Conservation (phyloP, 2,113 vertebrate genomes). For the Salvelinus fontinalis region DNA sequence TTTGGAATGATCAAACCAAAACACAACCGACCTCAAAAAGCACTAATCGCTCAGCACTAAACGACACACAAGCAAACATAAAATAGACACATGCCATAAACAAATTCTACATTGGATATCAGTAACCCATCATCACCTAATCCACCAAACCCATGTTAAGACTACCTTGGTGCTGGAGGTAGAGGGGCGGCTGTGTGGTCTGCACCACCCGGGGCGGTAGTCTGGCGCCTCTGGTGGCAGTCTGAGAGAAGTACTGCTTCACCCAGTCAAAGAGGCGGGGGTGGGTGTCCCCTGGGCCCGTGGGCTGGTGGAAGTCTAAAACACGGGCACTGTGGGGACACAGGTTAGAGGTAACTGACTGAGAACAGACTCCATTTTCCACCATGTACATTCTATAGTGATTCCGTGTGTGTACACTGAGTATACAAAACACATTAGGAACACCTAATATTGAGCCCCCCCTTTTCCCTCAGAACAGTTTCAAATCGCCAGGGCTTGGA, state of each 20-base stretch:
- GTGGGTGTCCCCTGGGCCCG: slow-evolving; percentile 84
- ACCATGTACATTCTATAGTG: too few species aligned
- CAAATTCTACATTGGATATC: background rate
- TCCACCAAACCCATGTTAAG: background rate
- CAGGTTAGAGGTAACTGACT: background rate
- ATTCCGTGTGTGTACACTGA: too few species aligned
- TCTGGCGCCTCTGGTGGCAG: slow-evolving; percentile 61
- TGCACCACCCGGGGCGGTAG: slow-evolving; percentile 72
- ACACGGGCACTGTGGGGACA: slow-evolving; percentile 77
- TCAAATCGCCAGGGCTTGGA: too few species aligned
- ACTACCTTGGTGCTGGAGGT: slow-evolving; percentile 94
- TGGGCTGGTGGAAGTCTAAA: slow-evolving; percentile 90
- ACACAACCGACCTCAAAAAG: too few species aligned
- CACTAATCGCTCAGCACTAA: too few species aligned
- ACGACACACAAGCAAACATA: background rate
- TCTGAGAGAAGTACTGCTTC: slow-evolving; percentile 81
- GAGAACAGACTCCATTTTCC: background rate
- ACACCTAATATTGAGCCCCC: too few species aligned
- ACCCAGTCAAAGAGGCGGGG: slow-evolving; percentile 89
- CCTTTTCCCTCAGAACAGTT: too few species aligned
- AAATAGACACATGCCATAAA: background rate
- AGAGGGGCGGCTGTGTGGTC: slow-evolving; percentile 85
- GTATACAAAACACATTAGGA: background rate
- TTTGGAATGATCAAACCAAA: too few species aligned
- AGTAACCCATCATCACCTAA: background rate